A percentile compares a stretch with the other conserved stretches of the same genome.
These are phyloP conservation scores for Chrysocyon brachyurus DNA, from an alignment of 2,797 vertebrate species.

Conservation along the genomic window DNA sequence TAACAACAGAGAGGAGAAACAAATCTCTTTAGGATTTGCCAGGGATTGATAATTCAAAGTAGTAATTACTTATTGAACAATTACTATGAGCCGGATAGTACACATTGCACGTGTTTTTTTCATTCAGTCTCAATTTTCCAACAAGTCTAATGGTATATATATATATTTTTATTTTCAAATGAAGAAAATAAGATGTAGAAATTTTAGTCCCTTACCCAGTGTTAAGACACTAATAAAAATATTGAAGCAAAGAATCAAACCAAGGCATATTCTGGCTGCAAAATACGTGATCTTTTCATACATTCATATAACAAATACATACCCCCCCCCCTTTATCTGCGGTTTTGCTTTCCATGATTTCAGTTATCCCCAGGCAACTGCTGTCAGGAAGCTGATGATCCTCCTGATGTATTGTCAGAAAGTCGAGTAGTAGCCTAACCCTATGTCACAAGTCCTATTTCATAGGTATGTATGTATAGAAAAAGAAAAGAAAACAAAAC, in stretches of 20 bases:
- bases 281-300: background rate
- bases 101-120: background rate
- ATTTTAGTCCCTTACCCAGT: background rate
- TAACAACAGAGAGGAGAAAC: background rate
- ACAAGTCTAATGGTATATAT: background rate
- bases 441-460: background rate
- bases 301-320: background rate
- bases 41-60: background rate
- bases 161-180: background rate
- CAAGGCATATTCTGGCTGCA: background rate
- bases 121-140: background rate
- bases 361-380: background rate
- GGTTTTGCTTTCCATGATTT: background rate
- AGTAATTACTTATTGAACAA: background rate
- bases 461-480: background rate
- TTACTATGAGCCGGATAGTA: background rate
- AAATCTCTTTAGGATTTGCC: background rate
- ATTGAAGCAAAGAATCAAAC: background rate
- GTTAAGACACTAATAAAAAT: conserved; percentile 45
- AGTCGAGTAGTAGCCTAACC: background rate
- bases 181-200: background rate
- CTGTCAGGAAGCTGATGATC: background rate
- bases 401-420: background rate
- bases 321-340: too few species aligned
- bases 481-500: background rate